Percentiles rank a stretch among this genome's conserved stretches.
Conservation (phyloP, 2,797 vertebrate species). For the Diglossa cyanea region DNA sequence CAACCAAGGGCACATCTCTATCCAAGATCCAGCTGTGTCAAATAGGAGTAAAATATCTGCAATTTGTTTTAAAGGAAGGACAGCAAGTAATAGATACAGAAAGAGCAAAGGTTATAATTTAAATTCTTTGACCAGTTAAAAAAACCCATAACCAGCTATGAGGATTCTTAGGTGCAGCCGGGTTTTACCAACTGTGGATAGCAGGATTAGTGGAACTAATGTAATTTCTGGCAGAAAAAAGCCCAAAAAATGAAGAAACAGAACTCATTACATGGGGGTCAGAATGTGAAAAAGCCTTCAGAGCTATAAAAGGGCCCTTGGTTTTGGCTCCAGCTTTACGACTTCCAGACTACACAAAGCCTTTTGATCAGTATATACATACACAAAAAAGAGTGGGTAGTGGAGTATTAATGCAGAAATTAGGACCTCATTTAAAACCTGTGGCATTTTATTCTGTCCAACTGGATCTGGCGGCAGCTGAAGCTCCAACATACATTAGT, state of each 20-base stretch:
- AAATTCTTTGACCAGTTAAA: not conserved
- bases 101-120: not conserved
- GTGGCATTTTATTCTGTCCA: not conserved
- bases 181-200: not conserved
- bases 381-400: not conserved
- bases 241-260: not conserved
- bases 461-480: not conserved
- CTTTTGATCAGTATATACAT: not conserved
- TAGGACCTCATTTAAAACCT: not conserved
- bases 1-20: not conserved
- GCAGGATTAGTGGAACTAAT: not conserved
- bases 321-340: not conserved
- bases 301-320: not conserved
- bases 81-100: not conserved
- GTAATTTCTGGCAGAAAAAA: not conserved
- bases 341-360: not conserved
- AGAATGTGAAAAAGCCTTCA: not conserved
- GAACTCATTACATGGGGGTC: not conserved
- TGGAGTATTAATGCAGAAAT: not conserved
- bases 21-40: not conserved
- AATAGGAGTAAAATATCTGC: not conserved
- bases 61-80: not conserved
- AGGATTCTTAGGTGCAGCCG: not conserved
- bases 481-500: not conserved
- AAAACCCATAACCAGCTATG: not conserved